Base-by-base conservation (phyloP, 2,797 vertebrate species). In the Malurus splendens region DNA sequence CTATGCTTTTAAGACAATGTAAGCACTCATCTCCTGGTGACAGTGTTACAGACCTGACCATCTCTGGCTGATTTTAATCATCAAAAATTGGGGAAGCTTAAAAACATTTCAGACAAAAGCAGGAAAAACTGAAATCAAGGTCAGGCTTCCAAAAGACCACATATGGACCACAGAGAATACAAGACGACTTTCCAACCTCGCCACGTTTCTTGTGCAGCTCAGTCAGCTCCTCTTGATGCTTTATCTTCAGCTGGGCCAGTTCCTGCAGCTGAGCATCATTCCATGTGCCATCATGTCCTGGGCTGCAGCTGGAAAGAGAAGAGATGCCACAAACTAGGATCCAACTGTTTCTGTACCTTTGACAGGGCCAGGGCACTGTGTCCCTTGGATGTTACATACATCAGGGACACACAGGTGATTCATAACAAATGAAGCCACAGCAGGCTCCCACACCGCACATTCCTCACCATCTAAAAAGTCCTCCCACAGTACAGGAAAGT, bases 131-230 rank as follows among this genome's bases (percentile, higher is more conserved):
- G 0, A 71, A 70, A 56, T 32, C 14, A 76, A 36, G 3, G 18
- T 62, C 60, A 41, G 3, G 0, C 33, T 83, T 23, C 36, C 42
- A 33, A 27, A 38, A 20, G 41, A 24, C 27, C 45, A 42, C 0
- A 0, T 4, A 22, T 4, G 24, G 25, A 62, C 24, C 24, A 32
- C 4, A 38, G 3, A 77, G 51, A 56, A 75, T 36, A 48, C 0
- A 0, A 25, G 19, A 67, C 5, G 27, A 50, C 20, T 33, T 72
- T 27, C 87, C 87, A 91, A 99, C 99, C 98, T 99, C 99, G 50
- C 99, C 99, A 73, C 99, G 97, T 65, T 99, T 99, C 97, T 99
- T 99, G 96, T 99, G 99, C 61, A 99, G 97, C 76, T 99, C 99
- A 1, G 99, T 99, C 84, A 99, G 97, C 86, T 99, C 99, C 94